A percentile compares a stretch with the other conserved stretches of the same genome.
phyloP scores from a whole-genome alignment of 2,888 invertebrate genomes.

The Pammene aurita region DNA sequence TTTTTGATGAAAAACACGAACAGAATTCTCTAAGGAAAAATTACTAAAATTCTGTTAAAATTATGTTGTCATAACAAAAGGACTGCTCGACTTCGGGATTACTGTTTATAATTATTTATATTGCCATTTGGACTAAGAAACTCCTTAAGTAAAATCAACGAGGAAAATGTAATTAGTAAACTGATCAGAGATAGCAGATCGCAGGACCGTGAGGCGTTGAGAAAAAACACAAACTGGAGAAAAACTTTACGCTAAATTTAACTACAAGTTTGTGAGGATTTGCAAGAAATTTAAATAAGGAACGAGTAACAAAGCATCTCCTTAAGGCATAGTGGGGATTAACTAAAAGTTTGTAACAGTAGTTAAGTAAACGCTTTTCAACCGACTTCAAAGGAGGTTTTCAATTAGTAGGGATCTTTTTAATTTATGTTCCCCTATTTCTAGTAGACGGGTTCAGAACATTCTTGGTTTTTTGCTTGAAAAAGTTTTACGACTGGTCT shows the following conservation, averaged over 20 bases:
- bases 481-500: too few species aligned
- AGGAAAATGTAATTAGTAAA: constrained; percentile 35
- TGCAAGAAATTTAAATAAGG: constrained; percentile 61
- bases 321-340: constrained; percentile 58
- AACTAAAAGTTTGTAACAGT: not conserved
- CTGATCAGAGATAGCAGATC: constrained; percentile 32
- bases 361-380: not conserved
- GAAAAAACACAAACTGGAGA: constrained; percentile 47
- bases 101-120: not conserved
- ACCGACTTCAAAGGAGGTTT: too few species aligned
- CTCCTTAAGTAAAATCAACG: not conserved
- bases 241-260: constrained; percentile 50
- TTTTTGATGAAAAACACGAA: too few species aligned
- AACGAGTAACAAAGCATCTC: constrained; percentile 61
- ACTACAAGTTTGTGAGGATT: constrained; percentile 51
- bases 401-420: too few species aligned
- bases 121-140: not conserved
- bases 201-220: constrained; percentile 30
- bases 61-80: too few species aligned
- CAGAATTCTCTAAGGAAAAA: too few species aligned
- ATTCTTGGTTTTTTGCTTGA: too few species aligned
- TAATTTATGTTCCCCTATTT: too few species aligned
- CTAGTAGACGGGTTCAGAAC: too few species aligned
- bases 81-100: too few species aligned
- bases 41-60: too few species aligned